Evolutionary conservation across 2,797 vertebrate species (phyloP).

Genomic region (Xenentodon cancila): DNA sequence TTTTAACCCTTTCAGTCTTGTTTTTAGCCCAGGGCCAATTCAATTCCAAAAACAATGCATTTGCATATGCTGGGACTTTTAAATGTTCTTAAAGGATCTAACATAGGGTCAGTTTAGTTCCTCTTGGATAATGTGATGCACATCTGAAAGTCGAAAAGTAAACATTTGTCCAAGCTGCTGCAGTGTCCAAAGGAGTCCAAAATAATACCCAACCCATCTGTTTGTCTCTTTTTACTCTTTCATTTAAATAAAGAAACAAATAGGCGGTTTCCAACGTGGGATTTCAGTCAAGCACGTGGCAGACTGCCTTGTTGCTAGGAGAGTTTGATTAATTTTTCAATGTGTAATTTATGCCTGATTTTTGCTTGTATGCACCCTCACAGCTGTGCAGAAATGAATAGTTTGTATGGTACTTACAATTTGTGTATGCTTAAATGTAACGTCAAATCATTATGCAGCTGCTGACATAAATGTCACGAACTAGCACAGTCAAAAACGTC

Average conservation of each 20-base stretch:
- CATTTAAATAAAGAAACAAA: constrained; percentile 51
- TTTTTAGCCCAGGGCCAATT: constrained; percentile 39
- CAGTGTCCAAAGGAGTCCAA: constrained; percentile 30
- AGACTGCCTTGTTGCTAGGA: constrained; percentile 59
- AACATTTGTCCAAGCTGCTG: constrained; percentile 35
- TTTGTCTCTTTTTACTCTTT: constrained; percentile 18
- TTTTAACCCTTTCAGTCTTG: constrained; percentile 38
- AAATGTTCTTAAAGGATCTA: constrained; percentile 51
- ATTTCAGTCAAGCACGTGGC: constrained; percentile 46
- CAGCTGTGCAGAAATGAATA: constrained; percentile 46
- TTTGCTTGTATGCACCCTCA: constrained; percentile 43
- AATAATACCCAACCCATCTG: constrained; percentile 26
- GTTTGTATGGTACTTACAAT: constrained; percentile 7
- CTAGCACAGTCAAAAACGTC: not conserved
- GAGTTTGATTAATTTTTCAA: constrained; percentile 60
- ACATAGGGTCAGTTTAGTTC: constrained; percentile 40
- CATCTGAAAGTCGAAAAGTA: constrained; percentile 27
- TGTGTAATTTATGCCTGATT: constrained; percentile 62
- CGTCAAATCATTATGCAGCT: constrained; percentile 15
- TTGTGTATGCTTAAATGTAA: constrained; percentile 10
- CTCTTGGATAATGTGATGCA: constrained; percentile 19
- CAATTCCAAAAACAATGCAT: constrained; percentile 31
- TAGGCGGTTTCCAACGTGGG: constrained; percentile 35
- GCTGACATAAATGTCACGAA: constrained; percentile 1
- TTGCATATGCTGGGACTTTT: constrained; percentile 33